These are phyloP conservation scores for Laterallus jamaicensis DNA, from an alignment of 2,113 vertebrate genomes.

Conservation along the genomic window DNA sequence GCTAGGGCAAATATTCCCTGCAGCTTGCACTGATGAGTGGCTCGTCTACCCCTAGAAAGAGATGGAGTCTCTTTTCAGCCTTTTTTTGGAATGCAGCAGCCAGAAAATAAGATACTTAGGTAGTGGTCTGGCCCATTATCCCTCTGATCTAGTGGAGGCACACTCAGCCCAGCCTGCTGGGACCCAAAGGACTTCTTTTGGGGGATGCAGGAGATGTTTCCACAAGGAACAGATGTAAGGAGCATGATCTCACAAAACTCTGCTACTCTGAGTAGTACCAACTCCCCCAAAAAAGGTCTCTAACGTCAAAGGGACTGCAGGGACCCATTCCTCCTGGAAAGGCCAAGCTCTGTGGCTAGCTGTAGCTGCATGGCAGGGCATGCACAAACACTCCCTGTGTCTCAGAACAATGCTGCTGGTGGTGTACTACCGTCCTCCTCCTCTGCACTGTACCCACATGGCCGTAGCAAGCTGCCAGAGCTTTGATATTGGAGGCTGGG, in stretches of 20 bases:
- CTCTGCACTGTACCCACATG: not conserved
- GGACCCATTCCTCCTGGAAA: not conserved
- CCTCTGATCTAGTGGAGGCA: not conserved
- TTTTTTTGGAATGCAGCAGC: not conserved
- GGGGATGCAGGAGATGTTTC: not conserved
- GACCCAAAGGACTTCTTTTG: not conserved
- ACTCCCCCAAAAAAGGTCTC: not conserved
- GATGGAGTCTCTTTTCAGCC: not conserved
- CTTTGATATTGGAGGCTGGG: not conserved
- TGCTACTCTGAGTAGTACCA: not conserved
- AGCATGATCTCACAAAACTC: not conserved
- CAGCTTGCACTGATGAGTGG: not conserved
- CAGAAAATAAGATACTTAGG: not conserved
- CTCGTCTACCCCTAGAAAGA: not conserved
- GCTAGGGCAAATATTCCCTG: not conserved
- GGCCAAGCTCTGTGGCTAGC: not conserved
- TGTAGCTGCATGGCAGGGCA: not conserved
- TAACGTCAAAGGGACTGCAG: not conserved
- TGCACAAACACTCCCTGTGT: not conserved
- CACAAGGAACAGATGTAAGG: rapidly evolving
- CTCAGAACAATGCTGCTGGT: not conserved
- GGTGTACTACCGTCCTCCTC: not conserved
- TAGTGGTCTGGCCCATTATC: not conserved
- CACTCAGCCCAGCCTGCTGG: not conserved
- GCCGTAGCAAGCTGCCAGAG: not conserved